phyloP scores from a whole-genome alignment of 2,888 invertebrate species.

The Schizotus pectinicornis region DNA sequence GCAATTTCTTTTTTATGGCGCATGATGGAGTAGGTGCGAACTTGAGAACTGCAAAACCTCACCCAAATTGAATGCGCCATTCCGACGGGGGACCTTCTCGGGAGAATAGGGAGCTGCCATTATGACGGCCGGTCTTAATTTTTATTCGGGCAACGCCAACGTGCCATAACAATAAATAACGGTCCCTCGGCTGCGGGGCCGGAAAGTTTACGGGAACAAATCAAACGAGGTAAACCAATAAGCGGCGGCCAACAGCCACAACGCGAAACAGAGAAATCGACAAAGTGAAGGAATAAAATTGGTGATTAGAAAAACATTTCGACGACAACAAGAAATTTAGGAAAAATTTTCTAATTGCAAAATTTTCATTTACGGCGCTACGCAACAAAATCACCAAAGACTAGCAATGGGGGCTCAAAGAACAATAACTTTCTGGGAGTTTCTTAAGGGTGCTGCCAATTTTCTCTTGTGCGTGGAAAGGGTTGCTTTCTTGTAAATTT shows the following conservation, averaged over 20 bases:
- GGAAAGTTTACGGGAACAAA: background rate
- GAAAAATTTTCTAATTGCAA: too few relatives aligned
- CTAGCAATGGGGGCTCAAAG: too few relatives aligned
- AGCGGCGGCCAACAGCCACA: background rate
- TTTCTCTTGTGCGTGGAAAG: too few relatives aligned
- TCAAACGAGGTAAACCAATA: constrained; percentile 2
- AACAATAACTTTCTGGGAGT: too few relatives aligned
- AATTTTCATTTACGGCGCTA: too few relatives aligned
- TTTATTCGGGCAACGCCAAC: constrained; percentile 1
- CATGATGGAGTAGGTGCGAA: constrained; percentile 51
- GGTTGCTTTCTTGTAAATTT: too few relatives aligned
- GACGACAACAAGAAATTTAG: too few relatives aligned
- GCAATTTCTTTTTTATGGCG: constrained; percentile 33
- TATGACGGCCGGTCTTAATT: constrained; percentile 1
- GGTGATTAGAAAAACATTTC: too few relatives aligned
- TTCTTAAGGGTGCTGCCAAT: too few relatives aligned
- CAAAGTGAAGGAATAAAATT: too few relatives aligned
- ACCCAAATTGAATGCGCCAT: constrained; percentile 50
- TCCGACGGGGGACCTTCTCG: constrained; percentile 42
- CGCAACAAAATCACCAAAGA: too few relatives aligned
- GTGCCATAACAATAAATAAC: constrained; percentile 3
- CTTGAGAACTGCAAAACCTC: constrained; percentile 48
- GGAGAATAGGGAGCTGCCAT: constrained; percentile 23
- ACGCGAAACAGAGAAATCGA: too few relatives aligned
- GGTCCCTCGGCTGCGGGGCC: background rate